Conservation (phyloP, 2,113 vertebrate genomes). For the Saccopteryx bilineata region DNA sequence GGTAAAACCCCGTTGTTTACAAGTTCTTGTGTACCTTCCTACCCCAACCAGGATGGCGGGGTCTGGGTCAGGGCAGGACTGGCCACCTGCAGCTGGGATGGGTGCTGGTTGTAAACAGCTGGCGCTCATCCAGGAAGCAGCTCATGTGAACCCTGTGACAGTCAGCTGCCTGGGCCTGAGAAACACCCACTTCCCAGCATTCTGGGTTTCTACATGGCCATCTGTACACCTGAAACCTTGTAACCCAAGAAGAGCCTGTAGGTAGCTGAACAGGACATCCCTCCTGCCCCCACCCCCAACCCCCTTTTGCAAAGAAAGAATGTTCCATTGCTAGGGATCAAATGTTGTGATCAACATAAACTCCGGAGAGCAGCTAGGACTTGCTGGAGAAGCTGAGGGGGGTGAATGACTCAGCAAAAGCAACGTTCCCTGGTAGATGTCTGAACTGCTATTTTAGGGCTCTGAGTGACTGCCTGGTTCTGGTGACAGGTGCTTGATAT, state of each 20-base stretch:
- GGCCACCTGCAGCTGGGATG: background rate
- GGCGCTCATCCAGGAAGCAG: background rate
- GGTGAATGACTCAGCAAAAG: conserved; percentile 46
- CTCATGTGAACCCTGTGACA: background rate
- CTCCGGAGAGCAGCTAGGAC: background rate
- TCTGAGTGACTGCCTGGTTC: background rate
- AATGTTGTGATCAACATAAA: conserved; percentile 31
- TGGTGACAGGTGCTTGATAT: background rate
- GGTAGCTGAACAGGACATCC: background rate
- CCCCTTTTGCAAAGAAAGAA: background rate
- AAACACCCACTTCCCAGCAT: background rate
- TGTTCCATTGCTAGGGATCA: background rate
- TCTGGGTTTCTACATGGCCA: background rate
- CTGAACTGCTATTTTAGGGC: background rate
- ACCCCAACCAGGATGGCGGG: too few relatives aligned
- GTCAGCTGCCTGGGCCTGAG: background rate
- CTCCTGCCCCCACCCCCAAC: background rate
- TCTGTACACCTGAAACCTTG: background rate
- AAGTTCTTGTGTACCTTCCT: background rate
- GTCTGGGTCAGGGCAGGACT: background rate
- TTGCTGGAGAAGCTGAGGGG: background rate
- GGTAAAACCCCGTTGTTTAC: background rate
- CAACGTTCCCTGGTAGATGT: background rate
- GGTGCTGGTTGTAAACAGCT: background rate
- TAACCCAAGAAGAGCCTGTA: background rate